Percentiles rank a stretch among this genome's conserved stretches.
These are phyloP conservation scores for Acleris literana DNA, from an alignment of 2,888 invertebrate species.

Conservation along the genomic window DNA sequence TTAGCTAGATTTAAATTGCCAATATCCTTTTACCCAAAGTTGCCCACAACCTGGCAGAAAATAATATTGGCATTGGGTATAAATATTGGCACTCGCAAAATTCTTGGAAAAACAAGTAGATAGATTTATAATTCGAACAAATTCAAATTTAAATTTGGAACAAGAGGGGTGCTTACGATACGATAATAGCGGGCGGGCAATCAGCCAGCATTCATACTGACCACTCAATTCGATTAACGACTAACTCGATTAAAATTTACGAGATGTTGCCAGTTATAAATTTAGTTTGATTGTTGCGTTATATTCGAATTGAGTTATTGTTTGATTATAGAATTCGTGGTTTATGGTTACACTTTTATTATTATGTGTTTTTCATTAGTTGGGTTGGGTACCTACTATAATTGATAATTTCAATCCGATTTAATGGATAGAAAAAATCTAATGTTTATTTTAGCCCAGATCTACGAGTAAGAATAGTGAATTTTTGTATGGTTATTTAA, in stretches of 20 bases:
- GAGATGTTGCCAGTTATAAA: constrained; percentile 79
- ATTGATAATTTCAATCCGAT: background rate
- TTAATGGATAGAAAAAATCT: too few relatives aligned
- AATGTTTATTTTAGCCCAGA: too few relatives aligned
- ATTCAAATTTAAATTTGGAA: constrained; percentile 43
- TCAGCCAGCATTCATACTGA: constrained; percentile 60
- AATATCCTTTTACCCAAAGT: too few relatives aligned
- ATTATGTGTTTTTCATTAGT: constrained; percentile 46
- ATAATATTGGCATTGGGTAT: too few relatives aligned
- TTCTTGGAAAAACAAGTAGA: background rate
- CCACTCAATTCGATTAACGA: constrained; percentile 51
- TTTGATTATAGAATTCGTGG: constrained; percentile 69
- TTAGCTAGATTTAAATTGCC: too few relatives aligned
- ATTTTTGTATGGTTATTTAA: too few relatives aligned
- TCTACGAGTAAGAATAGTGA: too few relatives aligned
- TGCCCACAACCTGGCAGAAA: too few relatives aligned
- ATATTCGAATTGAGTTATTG: constrained; percentile 61
- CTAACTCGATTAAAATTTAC: constrained; percentile 53
- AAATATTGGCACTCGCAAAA: background rate
- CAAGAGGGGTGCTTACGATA: constrained; percentile 45
- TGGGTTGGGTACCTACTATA: background rate
- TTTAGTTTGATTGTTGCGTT: constrained; percentile 58
- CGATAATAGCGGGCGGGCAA: constrained; percentile 51
- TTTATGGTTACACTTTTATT: constrained; percentile 68
- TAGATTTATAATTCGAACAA: constrained; percentile 14